phyloP scores from a whole-genome alignment of 2,888 invertebrate genomes.

The Cerceris ruficornis region DNA sequence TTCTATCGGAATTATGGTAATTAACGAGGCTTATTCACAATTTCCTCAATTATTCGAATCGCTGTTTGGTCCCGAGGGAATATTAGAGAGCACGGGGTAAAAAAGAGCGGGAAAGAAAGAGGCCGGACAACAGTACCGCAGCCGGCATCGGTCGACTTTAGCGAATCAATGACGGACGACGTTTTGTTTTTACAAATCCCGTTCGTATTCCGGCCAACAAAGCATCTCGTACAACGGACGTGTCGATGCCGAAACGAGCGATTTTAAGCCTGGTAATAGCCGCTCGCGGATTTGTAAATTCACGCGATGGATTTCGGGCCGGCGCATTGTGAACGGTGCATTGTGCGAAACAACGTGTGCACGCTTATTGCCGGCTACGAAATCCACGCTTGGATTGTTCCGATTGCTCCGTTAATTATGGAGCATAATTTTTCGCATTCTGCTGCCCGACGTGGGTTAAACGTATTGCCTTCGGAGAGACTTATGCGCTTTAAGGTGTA shows the following conservation, averaged over 20 bases:
- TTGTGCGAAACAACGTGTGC: conserved; percentile 39
- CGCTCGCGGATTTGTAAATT: conserved; percentile 60
- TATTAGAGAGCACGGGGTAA: not conserved
- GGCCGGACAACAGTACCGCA: not conserved
- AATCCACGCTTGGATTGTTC: conserved; percentile 40
- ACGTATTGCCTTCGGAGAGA: not conserved
- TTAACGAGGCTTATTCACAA: no score
- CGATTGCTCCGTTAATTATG: conserved; percentile 19
- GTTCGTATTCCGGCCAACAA: conserved; percentile 22
- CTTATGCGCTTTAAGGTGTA: not conserved
- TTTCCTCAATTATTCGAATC: no score
- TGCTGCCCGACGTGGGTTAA: not conserved
- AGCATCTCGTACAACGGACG: conserved; percentile 1
- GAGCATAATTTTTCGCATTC: conserved; percentile 19
- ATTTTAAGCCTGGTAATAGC: conserved; percentile 54
- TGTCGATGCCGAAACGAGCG: conserved; percentile 21
- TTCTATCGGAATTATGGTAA: no score
- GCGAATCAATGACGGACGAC: not conserved
- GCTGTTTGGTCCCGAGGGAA: no score
- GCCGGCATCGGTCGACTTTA: not conserved
- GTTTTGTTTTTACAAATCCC: conserved; percentile 23
- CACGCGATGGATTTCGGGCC: conserved; percentile 48
- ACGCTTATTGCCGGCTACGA: conserved; percentile 20
- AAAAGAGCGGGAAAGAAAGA: not conserved
- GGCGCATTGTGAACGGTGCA: conserved; percentile 38